These are phyloP conservation scores for Antennarius maculatus DNA, from an alignment of 2,797 vertebrate species.

Conservation along the genomic window DNA sequence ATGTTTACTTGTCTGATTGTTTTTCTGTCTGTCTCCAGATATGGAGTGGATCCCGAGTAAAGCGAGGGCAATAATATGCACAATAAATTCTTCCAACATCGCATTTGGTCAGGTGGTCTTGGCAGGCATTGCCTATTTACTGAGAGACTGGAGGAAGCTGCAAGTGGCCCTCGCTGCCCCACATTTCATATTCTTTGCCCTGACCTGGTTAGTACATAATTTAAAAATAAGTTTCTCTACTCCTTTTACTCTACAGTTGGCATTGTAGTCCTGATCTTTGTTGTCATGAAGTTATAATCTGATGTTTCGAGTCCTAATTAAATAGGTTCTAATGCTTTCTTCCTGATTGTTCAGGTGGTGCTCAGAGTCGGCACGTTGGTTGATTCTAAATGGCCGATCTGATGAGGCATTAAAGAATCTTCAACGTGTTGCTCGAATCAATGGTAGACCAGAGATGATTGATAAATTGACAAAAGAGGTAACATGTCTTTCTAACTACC, in stretches of 20 bases:
- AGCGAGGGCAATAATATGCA: slow-evolving; percentile 83
- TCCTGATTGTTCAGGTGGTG: slow-evolving; percentile 74
- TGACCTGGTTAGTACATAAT: slow-evolving; percentile 84
- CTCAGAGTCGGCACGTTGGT: slow-evolving; percentile 81
- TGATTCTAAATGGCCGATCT: slow-evolving; percentile 70
- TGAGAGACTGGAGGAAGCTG: slow-evolving; percentile 90
- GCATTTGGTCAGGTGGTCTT: slow-evolving; percentile 90
- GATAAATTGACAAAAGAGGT: slow-evolving; percentile 71
- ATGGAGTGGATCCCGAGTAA: slow-evolving; percentile 94
- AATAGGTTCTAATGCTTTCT: neutral
- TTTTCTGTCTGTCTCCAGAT: slow-evolving; percentile 72
- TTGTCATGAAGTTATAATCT: no score
- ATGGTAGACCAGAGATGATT: slow-evolving; percentile 64
- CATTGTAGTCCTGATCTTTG: no score
- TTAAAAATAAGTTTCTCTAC: neutral
- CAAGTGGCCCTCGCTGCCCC: slow-evolving; percentile 85
- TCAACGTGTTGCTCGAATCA: slow-evolving; percentile 76
- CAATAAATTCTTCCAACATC: slow-evolving; percentile 85
- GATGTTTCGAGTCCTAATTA: no score
- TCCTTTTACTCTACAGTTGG: neutral
- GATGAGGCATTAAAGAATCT: slow-evolving; percentile 72
- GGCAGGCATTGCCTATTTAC: slow-evolving; percentile 85
- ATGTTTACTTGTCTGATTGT: neutral
- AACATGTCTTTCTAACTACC: neutral
- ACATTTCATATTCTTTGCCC: slow-evolving; percentile 83